phyloP scores from a whole-genome alignment of 2,113 vertebrate species.

The Psittacus erithacus region DNA sequence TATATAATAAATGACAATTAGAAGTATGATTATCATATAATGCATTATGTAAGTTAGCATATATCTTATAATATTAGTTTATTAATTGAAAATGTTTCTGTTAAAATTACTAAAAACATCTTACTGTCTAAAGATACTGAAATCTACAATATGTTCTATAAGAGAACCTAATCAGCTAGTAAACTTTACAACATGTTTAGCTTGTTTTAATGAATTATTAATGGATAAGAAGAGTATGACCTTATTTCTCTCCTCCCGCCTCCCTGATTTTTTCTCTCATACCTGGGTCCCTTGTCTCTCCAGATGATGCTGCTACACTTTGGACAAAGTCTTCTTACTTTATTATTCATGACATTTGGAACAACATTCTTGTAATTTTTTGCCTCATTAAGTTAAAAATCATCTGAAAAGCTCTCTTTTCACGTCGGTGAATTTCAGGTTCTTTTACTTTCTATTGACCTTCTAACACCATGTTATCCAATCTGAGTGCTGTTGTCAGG shows the following conservation, averaged over 20 bases:
- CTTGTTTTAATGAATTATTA: neutral
- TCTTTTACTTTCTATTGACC: neutral
- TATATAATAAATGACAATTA: too few species aligned
- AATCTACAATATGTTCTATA: neutral
- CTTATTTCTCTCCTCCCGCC: neutral
- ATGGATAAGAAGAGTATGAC: neutral
- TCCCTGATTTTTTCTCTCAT: neutral
- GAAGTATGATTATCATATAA: neutral
- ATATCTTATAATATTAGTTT: neutral
- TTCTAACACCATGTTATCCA: neutral
- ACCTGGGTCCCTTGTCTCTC: neutral
- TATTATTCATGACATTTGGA: neutral
- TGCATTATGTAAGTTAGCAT: neutral
- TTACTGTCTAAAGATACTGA: neutral
- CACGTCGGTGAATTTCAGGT: neutral
- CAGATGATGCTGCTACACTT: neutral
- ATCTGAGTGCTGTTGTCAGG: neutral
- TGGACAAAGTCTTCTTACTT: neutral
- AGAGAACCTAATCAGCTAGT: neutral
- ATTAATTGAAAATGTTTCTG: neutral
- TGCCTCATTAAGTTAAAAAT: neutral
- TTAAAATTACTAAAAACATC: neutral
- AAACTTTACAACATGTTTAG: neutral
- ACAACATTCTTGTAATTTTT: neutral
- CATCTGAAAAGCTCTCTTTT: neutral